Percentiles rank a stretch among this genome's conserved stretches.
These are phyloP conservation scores for Danaus melanippus DNA, from an alignment of 1,140 invertebrate species.

Conservation along the genomic window DNA sequence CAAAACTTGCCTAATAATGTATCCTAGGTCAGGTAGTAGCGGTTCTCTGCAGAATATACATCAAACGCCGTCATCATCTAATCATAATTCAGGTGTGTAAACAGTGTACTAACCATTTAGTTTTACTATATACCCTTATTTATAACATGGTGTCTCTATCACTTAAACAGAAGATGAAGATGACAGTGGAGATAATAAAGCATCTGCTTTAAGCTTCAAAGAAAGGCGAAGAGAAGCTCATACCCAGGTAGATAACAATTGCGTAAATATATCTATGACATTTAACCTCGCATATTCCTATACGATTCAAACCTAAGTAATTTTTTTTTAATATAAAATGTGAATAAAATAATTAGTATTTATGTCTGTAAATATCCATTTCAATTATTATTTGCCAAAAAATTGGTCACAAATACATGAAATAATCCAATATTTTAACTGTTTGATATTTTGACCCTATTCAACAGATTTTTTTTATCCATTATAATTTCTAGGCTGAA, in stretches of 20 bases:
- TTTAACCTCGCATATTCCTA: too few relatives aligned
- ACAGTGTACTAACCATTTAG: neutral
- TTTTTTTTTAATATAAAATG: neutral
- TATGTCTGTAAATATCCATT: neutral
- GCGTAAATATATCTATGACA: neutral
- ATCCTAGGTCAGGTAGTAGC: conserved; percentile 86
- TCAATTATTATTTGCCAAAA: neutral
- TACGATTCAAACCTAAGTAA: too few relatives aligned
- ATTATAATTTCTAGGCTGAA: conserved; percentile 77
- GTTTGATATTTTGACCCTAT: too few relatives aligned
- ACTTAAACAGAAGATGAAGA: conserved; percentile 87
- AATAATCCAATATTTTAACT: neutral
- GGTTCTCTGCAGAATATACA: conserved; percentile 81
- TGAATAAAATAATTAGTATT: neutral
- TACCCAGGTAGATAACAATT: conserved; percentile 76
- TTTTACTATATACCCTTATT: neutral
- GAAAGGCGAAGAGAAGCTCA: conserved; percentile 95
- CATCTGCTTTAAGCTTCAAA: conserved; percentile 89
- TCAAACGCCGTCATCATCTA: conserved; percentile 84
- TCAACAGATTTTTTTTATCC: conserved; percentile 3
- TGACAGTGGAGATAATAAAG: conserved; percentile 82
- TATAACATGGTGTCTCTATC: conserved; percentile 4
- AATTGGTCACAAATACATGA: neutral
- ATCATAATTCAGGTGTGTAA: conserved; percentile 85
- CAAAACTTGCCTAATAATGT: conserved; percentile 55